These are phyloP conservation scores for Odiellus spinosus DNA, from an alignment of 2,888 invertebrate species.

Conservation along the genomic window DNA sequence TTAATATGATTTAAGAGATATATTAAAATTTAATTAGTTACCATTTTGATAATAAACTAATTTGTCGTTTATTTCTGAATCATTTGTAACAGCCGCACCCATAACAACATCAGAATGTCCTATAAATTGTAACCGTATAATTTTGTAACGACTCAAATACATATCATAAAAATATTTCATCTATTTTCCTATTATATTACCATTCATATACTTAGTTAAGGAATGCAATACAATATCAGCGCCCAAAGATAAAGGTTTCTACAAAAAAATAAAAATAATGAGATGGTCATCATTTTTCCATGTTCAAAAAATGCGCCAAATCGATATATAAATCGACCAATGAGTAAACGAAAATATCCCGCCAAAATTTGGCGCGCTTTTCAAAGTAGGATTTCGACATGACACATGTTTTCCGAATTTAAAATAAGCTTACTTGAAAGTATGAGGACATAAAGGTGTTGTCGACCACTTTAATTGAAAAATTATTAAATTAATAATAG, in stretches of 20 bases:
- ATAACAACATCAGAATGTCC: slow-evolving; percentile 91
- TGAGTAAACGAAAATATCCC: too few species aligned
- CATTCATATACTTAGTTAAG: slow-evolving; percentile 94
- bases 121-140: not conserved
- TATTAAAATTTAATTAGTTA: slow-evolving; percentile 29
- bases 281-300: not conserved
- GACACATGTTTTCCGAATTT: not conserved
- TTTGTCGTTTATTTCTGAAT: slow-evolving; percentile 49
- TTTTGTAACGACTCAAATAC: not conserved
- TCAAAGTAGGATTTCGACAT: not conserved
- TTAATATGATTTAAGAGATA: not conserved
- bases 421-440: slow-evolving; percentile 45
- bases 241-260: slow-evolving; percentile 75
- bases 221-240: slow-evolving; percentile 86
- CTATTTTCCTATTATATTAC: too few species aligned
- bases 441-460: slow-evolving; percentile 88
- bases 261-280: slow-evolving; percentile 19
- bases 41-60: slow-evolving; percentile 76
- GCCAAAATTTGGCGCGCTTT: not conserved
- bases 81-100: slow-evolving; percentile 68
- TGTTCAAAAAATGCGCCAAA: too few species aligned
- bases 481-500: too few species aligned
- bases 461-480: slow-evolving; percentile 74
- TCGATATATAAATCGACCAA: too few species aligned
- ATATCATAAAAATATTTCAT: too few species aligned